These are phyloP conservation scores for Takifugu ocellatus DNA, from an alignment of 2,797 vertebrate species.

Conservation along the genomic window DNA sequence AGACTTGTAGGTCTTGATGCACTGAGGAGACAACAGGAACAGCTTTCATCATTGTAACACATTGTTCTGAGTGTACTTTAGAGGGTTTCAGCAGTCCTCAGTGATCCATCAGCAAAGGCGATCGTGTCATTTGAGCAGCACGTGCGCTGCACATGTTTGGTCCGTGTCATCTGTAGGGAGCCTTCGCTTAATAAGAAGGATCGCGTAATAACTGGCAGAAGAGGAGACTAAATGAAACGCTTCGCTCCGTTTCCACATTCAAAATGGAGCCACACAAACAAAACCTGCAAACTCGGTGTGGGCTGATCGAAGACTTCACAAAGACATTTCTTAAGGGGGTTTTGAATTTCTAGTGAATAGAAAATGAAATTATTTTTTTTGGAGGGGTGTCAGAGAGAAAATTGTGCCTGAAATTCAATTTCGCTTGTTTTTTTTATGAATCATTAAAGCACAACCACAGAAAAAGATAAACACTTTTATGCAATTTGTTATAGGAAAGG, in stretches of 20 bases:
- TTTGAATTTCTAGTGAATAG: background rate
- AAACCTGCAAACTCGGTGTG: too few relatives aligned
- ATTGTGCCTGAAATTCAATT: background rate
- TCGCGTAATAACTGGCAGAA: too few relatives aligned
- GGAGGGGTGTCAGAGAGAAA: background rate
- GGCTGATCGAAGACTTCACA: too few relatives aligned
- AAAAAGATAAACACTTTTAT: background rate
- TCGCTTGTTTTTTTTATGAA: conserved; percentile 3
- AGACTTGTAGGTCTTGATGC: conserved; percentile 97
- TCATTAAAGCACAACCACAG: background rate
- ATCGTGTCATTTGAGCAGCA: too few relatives aligned
- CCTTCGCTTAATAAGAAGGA: too few relatives aligned
- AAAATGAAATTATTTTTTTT: conserved; percentile 1
- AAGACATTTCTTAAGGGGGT: background rate
- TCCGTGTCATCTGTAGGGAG: too few relatives aligned
- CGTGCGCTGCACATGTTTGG: too few relatives aligned
- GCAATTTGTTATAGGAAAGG: background rate
- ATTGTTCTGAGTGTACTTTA: background rate
- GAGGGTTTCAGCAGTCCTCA: too few relatives aligned
- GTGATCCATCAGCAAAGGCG: too few relatives aligned
- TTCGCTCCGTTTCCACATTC: too few relatives aligned
- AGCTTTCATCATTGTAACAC: conserved; percentile 1
- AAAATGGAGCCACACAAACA: too few relatives aligned
- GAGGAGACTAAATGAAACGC: too few relatives aligned
- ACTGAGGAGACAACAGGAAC: conserved; percentile 71